Conservation (phyloP, 2,797 vertebrate species). For the Choloepus didactylus region DNA sequence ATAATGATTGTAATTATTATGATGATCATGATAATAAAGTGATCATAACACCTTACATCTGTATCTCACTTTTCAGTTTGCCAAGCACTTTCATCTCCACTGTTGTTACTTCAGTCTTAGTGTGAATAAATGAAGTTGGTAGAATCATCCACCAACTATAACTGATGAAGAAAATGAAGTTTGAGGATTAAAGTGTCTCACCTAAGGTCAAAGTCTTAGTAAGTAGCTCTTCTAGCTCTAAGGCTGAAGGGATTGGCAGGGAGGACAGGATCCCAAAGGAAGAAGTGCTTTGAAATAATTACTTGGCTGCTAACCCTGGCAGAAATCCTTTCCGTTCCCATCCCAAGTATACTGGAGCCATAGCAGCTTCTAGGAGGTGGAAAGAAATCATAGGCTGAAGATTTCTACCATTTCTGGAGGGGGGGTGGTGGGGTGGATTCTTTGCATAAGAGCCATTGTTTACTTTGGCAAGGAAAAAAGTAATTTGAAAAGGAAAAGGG, state of each 20-base stretch:
- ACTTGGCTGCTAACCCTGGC: background rate
- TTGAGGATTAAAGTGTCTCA: background rate
- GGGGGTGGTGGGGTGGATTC: background rate
- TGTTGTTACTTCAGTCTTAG: background rate
- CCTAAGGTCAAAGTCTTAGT: slow-evolving; percentile 8
- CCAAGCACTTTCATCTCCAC: background rate
- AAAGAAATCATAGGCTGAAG: slow-evolving; percentile 51
- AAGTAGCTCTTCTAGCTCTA: background rate
- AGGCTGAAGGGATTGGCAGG: background rate
- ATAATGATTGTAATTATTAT: background rate
- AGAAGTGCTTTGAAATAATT: background rate
- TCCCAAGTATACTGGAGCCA: background rate
- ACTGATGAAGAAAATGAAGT: slow-evolving; percentile 47
- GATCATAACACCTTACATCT: background rate
- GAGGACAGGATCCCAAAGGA: background rate
- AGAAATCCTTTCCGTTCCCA: background rate
- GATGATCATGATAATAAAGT: background rate
- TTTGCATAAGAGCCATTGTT: slow-evolving; percentile 58
- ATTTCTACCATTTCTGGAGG: background rate
- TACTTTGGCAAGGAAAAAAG: slow-evolving; percentile 62
- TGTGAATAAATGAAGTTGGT: background rate
- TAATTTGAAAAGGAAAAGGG: background rate
- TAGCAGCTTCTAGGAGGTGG: slow-evolving; percentile 56
- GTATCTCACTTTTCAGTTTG: background rate
- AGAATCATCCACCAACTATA: background rate